A percentile compares a stretch with the other conserved stretches of the same genome.
These are phyloP conservation scores for Aplysina aerophoba DNA, from an alignment of 37 sponge, comb jelly and placozoan species.

Conservation along the genomic window DNA sequence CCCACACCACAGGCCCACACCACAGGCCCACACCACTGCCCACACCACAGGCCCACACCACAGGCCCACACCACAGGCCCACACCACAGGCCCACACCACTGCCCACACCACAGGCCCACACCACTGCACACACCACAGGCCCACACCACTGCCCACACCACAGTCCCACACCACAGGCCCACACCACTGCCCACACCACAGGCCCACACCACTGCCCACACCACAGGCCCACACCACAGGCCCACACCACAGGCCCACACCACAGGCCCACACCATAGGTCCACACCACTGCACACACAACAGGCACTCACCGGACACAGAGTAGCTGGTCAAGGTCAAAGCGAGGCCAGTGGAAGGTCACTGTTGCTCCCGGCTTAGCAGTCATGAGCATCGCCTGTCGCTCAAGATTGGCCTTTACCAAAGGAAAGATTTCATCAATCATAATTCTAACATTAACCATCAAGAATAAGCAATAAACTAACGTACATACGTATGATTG, in stretches of 20 bases:
- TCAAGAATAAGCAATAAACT: too few relatives aligned
- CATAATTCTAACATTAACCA: conserved; percentile 14
- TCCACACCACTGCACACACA: not conserved
- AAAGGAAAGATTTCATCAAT: conserved; percentile 38
- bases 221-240: too few relatives aligned
- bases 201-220: too few relatives aligned
- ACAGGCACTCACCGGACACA: conserved; percentile 57
- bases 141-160: not conserved
- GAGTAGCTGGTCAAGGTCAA: conserved; percentile 88
- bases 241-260: not conserved
- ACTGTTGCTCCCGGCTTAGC: conserved; percentile 70
- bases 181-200: too few relatives aligned
- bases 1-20: not conserved
- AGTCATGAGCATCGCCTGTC: not conserved
- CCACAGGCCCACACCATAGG: not conserved
- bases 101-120: too few relatives aligned
- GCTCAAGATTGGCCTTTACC: not conserved
- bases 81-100: too few relatives aligned
- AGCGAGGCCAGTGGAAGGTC: conserved; percentile 92
- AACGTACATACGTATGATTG: too few relatives aligned
- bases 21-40: not conserved
- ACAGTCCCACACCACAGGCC: not conserved
- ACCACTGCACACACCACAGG: too few relatives aligned
- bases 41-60: not conserved
- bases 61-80: not conserved